Percentiles rank a stretch among this genome's conserved stretches.
phyloP scores from a whole-genome alignment of 2,888 invertebrate genomes.

The Coecobrya sp. region DNA sequence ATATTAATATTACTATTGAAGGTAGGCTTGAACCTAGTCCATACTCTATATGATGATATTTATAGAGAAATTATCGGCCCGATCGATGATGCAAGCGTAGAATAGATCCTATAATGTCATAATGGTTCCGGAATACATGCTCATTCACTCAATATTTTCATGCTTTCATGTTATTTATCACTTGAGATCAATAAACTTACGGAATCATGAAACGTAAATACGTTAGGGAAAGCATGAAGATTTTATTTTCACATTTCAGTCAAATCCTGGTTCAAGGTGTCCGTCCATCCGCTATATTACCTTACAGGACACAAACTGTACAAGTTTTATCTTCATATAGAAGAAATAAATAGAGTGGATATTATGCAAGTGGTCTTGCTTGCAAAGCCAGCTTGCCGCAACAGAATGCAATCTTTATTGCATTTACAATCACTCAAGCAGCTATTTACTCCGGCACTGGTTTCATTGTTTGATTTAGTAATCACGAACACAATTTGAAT shows the following conservation, averaged over 20 bases:
- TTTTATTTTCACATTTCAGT: not conserved
- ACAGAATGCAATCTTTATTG: not conserved
- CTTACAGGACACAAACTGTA: too few species aligned
- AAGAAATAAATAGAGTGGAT: too few species aligned
- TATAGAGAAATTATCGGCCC: not conserved
- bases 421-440: not conserved
- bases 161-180: too few species aligned
- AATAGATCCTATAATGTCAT: too few species aligned
- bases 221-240: not conserved
- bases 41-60: not conserved
- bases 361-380: too few species aligned
- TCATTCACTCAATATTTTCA: not conserved
- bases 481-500: conserved; percentile 19
- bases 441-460: not conserved
- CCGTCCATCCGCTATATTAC: too few species aligned
- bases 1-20: not conserved
- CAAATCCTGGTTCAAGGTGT: not conserved
- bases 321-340: too few species aligned
- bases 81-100: not conserved
- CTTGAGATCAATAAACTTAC: not conserved
- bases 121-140: too few species aligned
- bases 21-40: not conserved
- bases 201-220: not conserved
- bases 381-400: too few species aligned
- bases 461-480: conserved; percentile 5